These are phyloP conservation scores for Hoplias malabaricus DNA, from an alignment of 2,113 vertebrate species.

Conservation along the genomic window DNA sequence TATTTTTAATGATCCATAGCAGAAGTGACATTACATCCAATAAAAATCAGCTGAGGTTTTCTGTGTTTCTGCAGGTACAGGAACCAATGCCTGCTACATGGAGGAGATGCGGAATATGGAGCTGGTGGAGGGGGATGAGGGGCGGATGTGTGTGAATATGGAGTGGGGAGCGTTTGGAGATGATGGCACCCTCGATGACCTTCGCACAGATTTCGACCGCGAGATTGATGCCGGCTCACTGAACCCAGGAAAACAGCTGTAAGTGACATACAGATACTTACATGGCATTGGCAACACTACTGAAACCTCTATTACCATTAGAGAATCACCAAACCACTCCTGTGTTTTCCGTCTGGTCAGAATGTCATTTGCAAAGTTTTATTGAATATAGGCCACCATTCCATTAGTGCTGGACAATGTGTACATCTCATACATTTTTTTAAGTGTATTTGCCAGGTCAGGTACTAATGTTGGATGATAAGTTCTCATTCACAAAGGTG, in stretches of 20 bases:
- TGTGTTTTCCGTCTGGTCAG: too few relatives aligned
- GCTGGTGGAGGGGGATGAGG: slow-evolving; percentile 90
- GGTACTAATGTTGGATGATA: too few relatives aligned
- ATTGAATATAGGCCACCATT: too few relatives aligned
- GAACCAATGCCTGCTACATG: slow-evolving; percentile 97
- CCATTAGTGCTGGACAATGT: too few relatives aligned
- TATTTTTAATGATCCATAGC: too few relatives aligned
- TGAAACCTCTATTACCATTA: neutral
- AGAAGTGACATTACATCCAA: too few relatives aligned
- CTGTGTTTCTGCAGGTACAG: slow-evolving; percentile 77
- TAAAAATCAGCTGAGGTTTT: neutral
- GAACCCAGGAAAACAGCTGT: slow-evolving; percentile 95
- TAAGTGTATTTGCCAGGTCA: too few relatives aligned
- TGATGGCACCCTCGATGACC: slow-evolving; percentile 81
- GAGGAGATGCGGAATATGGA: slow-evolving; percentile 96
- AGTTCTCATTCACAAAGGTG: too few relatives aligned
- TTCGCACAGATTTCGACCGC: slow-evolving; percentile 86
- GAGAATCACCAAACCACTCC: neutral
- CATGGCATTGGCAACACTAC: neutral
- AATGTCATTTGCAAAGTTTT: neutral
- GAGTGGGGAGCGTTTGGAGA: slow-evolving; percentile 98
- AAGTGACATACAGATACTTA: slow-evolving; percentile 61
- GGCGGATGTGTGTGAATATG: slow-evolving; percentile 95
- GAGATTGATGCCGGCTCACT: slow-evolving; percentile 94
- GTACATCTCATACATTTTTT: too few relatives aligned